Evolutionary conservation across 2,113 vertebrate genomes (phyloP).

Genomic region (Gasterosteus aculeatus): DNA sequence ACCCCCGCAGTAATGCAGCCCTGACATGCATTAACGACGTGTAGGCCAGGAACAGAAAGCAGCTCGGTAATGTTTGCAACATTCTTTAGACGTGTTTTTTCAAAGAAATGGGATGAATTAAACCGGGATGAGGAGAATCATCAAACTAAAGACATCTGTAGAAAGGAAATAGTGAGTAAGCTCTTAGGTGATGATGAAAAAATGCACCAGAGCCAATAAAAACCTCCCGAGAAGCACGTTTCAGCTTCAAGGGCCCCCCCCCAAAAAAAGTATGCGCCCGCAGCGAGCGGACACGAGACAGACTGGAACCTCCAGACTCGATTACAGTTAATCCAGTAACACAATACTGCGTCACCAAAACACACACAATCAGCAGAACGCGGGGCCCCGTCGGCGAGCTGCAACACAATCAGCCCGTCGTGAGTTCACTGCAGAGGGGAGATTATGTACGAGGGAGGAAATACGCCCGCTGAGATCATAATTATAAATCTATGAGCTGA

Average conservation of each 20-base stretch:
- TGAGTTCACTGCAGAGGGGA: constrained; percentile 41
- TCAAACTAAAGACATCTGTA: not conserved
- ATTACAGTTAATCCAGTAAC: constrained; percentile 46
- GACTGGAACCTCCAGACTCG: constrained; percentile 21
- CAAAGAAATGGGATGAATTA: not conserved
- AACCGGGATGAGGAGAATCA: not conserved
- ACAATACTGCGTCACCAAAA: constrained; percentile 54
- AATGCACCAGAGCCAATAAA: not conserved
- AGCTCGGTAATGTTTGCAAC: not conserved
- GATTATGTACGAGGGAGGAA: constrained; percentile 69
- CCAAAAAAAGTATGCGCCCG: constrained; percentile 2
- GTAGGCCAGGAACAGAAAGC: not conserved
- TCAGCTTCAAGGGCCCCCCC: not conserved
- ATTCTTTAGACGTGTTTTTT: not conserved
- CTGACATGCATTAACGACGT: not conserved
- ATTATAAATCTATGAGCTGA: constrained; percentile 80
- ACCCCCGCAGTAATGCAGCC: constrained; percentile 7
- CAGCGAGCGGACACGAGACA: constrained; percentile 15
- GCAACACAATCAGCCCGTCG: constrained; percentile 58
- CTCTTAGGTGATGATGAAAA: not conserved
- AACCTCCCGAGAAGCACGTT: constrained; percentile 5
- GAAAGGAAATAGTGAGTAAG: not conserved
- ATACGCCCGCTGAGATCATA: constrained; percentile 75
- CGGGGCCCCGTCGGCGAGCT: constrained; percentile 33
- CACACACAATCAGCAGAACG: constrained; percentile 64